Percentiles rank a stretch among this genome's conserved stretches.
phyloP scores from a whole-genome alignment of 2,797 vertebrate species.

The Discoglossus pictus region DNA sequence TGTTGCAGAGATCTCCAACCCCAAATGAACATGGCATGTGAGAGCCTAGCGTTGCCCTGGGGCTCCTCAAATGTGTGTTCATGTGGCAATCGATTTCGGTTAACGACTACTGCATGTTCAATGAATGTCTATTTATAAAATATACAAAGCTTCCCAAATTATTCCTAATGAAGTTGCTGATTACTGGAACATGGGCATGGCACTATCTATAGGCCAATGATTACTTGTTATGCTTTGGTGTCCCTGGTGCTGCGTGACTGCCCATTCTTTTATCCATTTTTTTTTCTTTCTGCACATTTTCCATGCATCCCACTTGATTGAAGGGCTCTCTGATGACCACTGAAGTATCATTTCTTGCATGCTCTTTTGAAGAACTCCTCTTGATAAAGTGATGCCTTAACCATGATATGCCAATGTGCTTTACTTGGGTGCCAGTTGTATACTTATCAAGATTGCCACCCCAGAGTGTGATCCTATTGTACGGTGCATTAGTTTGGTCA shows the following conservation, averaged over 20 bases:
- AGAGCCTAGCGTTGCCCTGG: no score
- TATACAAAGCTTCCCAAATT: no score
- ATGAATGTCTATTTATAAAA: neutral
- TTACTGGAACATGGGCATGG: conserved; percentile 65
- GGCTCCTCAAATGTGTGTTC: neutral
- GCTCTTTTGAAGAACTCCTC: no score
- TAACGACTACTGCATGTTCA: conserved; percentile 34
- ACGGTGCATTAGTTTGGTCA: no score
- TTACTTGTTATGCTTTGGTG: conserved; percentile 69
- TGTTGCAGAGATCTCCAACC: neutral
- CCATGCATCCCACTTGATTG: neutral
- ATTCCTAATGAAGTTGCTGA: conserved; percentile 78
- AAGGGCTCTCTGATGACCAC: no score
- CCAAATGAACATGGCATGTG: no score
- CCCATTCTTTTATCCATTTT: conserved; percentile 53
- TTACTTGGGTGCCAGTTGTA: neutral
- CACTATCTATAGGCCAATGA: conserved; percentile 41
- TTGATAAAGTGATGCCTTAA: no score
- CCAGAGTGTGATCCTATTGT: no score
- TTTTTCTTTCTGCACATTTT: neutral
- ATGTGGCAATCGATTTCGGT: conserved; percentile 22
- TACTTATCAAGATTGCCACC: no score
- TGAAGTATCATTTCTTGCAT: no score
- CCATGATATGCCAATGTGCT: no score
- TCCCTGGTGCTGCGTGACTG: conserved; percentile 86